Percentiles rank a stretch among this genome's conserved stretches.
Evolutionary conservation across 2,888 invertebrate genomes (phyloP).

Genomic region (Meiosimyza decipiens): DNA sequence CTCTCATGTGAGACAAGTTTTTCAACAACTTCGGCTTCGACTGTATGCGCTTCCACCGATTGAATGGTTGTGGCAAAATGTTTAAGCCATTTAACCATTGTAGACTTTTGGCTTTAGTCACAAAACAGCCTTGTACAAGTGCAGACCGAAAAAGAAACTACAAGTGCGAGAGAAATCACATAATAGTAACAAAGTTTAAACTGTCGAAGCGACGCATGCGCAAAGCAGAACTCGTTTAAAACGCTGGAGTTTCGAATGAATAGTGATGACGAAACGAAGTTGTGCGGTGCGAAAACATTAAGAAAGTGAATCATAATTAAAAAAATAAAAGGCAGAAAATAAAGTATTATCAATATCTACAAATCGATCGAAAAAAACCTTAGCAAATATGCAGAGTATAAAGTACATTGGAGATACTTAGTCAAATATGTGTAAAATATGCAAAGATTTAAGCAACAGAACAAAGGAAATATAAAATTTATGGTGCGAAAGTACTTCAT

Average conservation of each 20-base stretch:
- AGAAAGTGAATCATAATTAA: slow-evolving; percentile 35
- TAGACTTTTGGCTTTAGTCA: slow-evolving; percentile 44
- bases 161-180: not conserved
- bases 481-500: too few species aligned
- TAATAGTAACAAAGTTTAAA: not conserved
- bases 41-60: too few species aligned
- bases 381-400: not conserved
- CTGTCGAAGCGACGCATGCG: slow-evolving; percentile 44
- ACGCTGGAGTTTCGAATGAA: slow-evolving; percentile 38
- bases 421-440: too few species aligned
- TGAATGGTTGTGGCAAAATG: too few species aligned
- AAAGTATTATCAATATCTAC: not conserved
- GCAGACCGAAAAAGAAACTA: slow-evolving; percentile 36
- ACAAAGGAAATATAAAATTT: too few species aligned
- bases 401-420: not conserved
- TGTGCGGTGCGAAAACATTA: slow-evolving; percentile 5
- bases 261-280: slow-evolving; percentile 52
- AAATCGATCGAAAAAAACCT: not conserved
- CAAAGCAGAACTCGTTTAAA: slow-evolving; percentile 50
- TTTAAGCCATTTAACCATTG: too few species aligned
- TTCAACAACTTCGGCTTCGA: too few species aligned
- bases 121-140: slow-evolving; percentile 42
- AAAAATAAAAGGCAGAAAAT: not conserved
- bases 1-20: too few species aligned
- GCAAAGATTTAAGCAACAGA: too few species aligned